Percentiles rank a stretch among this genome's conserved stretches.
Conservation (phyloP, 2,113 vertebrate genomes). For the Siniperca knerii region DNA sequence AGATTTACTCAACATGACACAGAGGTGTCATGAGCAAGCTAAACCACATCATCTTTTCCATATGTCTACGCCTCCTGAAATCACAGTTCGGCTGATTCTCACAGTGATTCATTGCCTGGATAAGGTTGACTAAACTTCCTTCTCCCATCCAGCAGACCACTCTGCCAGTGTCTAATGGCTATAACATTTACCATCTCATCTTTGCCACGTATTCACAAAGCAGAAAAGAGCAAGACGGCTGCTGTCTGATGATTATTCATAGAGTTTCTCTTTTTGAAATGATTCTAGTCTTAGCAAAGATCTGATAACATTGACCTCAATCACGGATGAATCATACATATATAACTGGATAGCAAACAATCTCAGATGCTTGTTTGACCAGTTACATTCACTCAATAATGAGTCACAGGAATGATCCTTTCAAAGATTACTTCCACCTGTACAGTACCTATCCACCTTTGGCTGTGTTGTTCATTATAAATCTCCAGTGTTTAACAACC, state of each 20-base stretch:
- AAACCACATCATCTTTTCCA: constrained; percentile 66
- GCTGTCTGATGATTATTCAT: constrained; percentile 19
- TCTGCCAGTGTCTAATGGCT: constrained; percentile 39
- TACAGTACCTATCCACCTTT: constrained; percentile 7
- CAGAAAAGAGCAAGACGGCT: not conserved
- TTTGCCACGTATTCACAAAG: constrained; percentile 52
- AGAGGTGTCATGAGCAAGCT: constrained; percentile 25
- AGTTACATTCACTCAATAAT: not conserved
- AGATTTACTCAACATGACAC: constrained; percentile 35
- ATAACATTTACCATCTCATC: constrained; percentile 37
- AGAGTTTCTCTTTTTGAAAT: not conserved
- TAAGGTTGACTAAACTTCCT: constrained; percentile 55
- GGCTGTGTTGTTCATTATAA: constrained; percentile 38
- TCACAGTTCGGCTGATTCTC: constrained; percentile 21
- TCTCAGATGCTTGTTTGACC: not conserved
- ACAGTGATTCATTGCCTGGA: constrained; percentile 54
- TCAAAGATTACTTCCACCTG: constrained; percentile 7
- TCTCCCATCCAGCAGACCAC: constrained; percentile 36
- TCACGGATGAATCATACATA: not conserved
- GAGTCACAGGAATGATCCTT: not conserved
- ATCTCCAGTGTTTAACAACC: constrained; percentile 65
- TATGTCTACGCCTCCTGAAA: constrained; percentile 52
- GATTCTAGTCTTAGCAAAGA: not conserved
- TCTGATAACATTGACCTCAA: not conserved
- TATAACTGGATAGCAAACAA: too few relatives aligned